Base-by-base conservation (phyloP, 2,113 vertebrate genomes). In the Todiramphus saurophagus region DNA sequence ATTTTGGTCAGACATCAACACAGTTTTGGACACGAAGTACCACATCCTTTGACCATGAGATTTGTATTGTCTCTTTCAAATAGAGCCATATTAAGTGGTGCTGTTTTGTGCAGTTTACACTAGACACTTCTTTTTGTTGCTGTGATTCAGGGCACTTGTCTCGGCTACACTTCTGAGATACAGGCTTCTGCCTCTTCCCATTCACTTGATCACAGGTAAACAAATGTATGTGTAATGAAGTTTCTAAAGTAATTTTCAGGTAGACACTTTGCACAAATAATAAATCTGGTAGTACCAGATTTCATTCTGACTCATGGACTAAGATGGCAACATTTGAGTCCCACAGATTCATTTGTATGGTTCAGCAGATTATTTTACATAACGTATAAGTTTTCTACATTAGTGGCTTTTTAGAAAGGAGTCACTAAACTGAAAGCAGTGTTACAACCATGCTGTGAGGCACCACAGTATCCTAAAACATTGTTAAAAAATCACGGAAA, bases 281-380 rank as follows among this genome's bases (percentile, higher is more conserved):
- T 77, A 83, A 59, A 94, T 86, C 92, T 93, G 88, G 95, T 94
- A 90, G 68, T 95, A 95, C 91, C 27, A 89, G 93, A 89, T 97
- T 91, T 94, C 68, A 64, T 84, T 96, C 91, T 96, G 94, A 97
- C 81, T 97, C 93, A 93, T 11, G 66, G 81, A 69, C 94, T 95
- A 25, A 94, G 74, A 84, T 89, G 81, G 91, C 87, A 96, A 85
- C 53, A 53, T 68, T 51, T 37, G 89, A 85, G 91, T 96, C 95
- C 78, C 95, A 94, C 93, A 95, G 93, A 67, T 75, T 96, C 77
- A 96, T 96, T 95, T 94, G 89, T 96, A 75, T 96, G 91, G 89
- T 73, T 91, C 63, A 79, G 58, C 56, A 53, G 51, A 69, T n/a
- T 79, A 48, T 79, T 96, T 94, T 96, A 93, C 92, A 94, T 96